Base-by-base conservation (phyloP, 2,888 invertebrate species). In the Phytoseiulus persimilis region DNA sequence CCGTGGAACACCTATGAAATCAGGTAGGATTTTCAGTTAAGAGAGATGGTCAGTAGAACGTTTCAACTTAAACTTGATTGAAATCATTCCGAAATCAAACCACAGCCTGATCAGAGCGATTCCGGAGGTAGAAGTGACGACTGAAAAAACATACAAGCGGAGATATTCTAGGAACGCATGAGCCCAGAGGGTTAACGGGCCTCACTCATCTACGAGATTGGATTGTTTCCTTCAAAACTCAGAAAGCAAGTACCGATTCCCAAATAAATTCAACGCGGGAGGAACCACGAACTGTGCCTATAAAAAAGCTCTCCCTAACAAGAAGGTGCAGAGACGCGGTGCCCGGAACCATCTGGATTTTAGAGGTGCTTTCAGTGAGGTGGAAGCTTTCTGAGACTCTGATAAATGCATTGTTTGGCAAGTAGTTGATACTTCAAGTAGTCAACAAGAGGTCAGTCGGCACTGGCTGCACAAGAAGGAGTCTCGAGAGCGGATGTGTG, bases 1-100 rank as follows among this genome's bases (percentile, higher is more conserved):
- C 87, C 33, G 87, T 33, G 0, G 87, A 87, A 87, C 87, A 87
- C 87, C 87, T 87, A 87, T 32, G 65, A 65, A 28, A 65, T 65
- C 65, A 65, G 65, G 65, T 6, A 23, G 28, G 65, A 23, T 23
- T 33, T 31, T n/a, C 32, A 32, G 14, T n/a, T 87, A 28, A 87
- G 32, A 28, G 32, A 45, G 32, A n/a, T 18, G 84, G 33, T 87
- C 39, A 87, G 39, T 87, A 33, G 33, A 87, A 32, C 87, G 33
- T 1, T 39, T 87, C 45, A 31, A 28, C 14, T 3, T 14, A 65
- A 65, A 65, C 28, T 65, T 18, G 1, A 65, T 14, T 18, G 39
- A 39, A 39, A 39, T 39, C 39, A 39, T 39, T 39, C 39, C 39
- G 39, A 39, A 39, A 39, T 39, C 39, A 9, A 39, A 39, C 39